Evolutionary conservation across 2,797 vertebrate genomes (phyloP), one percentile per base, ranked within the genome.

Genomic region (Lycodopsis pacificus): DNA sequence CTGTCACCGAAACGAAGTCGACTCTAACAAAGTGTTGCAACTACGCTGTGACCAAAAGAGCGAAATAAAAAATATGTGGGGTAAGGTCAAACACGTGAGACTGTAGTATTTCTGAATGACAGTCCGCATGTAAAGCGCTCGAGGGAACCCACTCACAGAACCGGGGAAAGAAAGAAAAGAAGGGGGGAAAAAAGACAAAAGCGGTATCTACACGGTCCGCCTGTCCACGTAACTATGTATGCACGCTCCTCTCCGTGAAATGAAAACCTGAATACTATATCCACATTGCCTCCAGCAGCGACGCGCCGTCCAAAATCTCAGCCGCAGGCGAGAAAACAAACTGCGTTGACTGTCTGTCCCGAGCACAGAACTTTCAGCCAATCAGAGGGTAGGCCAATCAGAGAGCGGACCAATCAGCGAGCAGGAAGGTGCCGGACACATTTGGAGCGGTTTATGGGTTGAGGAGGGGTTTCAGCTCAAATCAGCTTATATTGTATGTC

Each of bases 291-390:
- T 89, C 76, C 90, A 79, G 93, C 87, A 34, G 85, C 81, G 15
- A 1, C 5, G 3, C 73, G 0, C 53, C 63, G 86, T 85, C 83
- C 58, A 56, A 32, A 48, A 62, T 34, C 76, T 70, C 71, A 80
- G 91, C 93, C 89, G 81, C 86, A 85, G 91, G 92, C 90, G 69
- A 93, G 54, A 86, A 85, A 91, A 87, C 84, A 81, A 88, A 84
- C 73, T 77, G 73, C 49, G 56, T 7, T 22, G 65, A 75, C 25
- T 0, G 69, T 68, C 70, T 9, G 64, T 64, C 32, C 71, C 70
- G 80, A 57, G 79, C n/a, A 1, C 51, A 11, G 9, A 93, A 91
- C 92, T 89, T 87, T 83, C 67, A 59, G 32, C 93, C 92, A 93
- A 94, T 93, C 91, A 91, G 54, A 76, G 73, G 0, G 7, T 65